Evolutionary conservation across 2,888 invertebrate genomes (phyloP).

Genomic region (Chaitophorus viminalis): DNA sequence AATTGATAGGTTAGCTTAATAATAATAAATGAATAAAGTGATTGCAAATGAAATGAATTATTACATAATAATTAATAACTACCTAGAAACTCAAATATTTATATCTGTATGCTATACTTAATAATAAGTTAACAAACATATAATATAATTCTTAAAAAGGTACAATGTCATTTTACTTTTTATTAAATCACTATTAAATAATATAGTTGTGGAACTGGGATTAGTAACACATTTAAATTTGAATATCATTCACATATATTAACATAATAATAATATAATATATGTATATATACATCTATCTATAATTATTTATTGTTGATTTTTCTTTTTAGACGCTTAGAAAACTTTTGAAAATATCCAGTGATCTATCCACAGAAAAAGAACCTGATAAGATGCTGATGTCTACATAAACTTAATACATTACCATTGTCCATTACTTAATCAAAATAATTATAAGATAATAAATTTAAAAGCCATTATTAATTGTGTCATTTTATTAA

Average conservation of each 20-base stretch:
- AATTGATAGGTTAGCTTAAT: too few relatives aligned
- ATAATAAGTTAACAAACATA: too few relatives aligned
- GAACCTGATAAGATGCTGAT: constrained; percentile 65
- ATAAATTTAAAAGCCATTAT: constrained; percentile 37
- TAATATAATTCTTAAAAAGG: not conserved
- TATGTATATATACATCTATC: not conserved
- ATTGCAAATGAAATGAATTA: too few relatives aligned
- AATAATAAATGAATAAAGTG: too few relatives aligned
- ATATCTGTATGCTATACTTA: not conserved
- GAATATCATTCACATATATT: not conserved
- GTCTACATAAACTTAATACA: constrained; percentile 29
- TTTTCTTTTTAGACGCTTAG: constrained; percentile 75
- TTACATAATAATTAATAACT: not conserved
- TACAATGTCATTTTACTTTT: not conserved
- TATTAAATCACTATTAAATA: not conserved
- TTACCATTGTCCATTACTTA: constrained; percentile 30
- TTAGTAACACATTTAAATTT: too few relatives aligned
- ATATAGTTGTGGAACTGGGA: not conserved
- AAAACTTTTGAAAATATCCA: constrained; percentile 84
- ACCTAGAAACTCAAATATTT: not conserved
- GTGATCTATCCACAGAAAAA: constrained; percentile 38
- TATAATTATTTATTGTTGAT: not conserved
- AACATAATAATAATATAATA: not conserved
- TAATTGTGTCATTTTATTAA: constrained; percentile 44
- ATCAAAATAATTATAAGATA: constrained; percentile 31